phyloP scores from a whole-genome alignment of 2,888 invertebrate genomes.

The Heteromyza rotundicornis region DNA sequence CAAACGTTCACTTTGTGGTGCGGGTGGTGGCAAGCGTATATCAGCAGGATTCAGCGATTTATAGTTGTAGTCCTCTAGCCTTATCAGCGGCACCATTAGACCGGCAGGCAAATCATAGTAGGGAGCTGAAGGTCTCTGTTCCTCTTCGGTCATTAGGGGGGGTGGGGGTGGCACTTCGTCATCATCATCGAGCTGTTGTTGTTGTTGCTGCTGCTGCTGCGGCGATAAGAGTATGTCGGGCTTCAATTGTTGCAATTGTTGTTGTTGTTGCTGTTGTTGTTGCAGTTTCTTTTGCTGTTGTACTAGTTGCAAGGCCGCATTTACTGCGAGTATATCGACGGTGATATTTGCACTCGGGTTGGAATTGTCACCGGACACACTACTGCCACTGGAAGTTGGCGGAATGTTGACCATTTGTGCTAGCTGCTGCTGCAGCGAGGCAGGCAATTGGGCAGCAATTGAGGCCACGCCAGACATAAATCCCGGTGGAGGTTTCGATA shows the following conservation, averaged over 20 bases:
- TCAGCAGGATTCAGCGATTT: conserved; percentile 86
- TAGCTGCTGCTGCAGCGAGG: conserved; percentile 33
- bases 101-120: conserved; percentile 98
- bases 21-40: conserved; percentile 92
- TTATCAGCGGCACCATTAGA: conserved; percentile 95
- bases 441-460: conserved; percentile 26
- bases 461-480: conserved; percentile 63
- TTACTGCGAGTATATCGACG: conserved; percentile 44
- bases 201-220: conserved; percentile 18
- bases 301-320: conserved; percentile 49
- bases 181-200: conserved; percentile 26
- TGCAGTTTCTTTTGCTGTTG: conserved; percentile 48
- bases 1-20: conserved; percentile 91
- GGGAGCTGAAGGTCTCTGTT: conserved; percentile 87
- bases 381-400: conserved; percentile 21
- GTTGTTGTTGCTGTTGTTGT: conserved; percentile 35
- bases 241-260: conserved; percentile 31
- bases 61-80: conserved; percentile 90
- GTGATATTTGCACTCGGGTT: conserved; percentile 7
- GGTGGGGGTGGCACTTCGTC: conserved; percentile 26
- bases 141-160: conserved; percentile 66
- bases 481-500: conserved; percentile 87
- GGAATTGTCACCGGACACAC: conserved; percentile 22
- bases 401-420: conserved; percentile 36
- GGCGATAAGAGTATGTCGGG: not conserved